Conservation (phyloP, 2,888 invertebrate species). For the Muscina levida region DNA sequence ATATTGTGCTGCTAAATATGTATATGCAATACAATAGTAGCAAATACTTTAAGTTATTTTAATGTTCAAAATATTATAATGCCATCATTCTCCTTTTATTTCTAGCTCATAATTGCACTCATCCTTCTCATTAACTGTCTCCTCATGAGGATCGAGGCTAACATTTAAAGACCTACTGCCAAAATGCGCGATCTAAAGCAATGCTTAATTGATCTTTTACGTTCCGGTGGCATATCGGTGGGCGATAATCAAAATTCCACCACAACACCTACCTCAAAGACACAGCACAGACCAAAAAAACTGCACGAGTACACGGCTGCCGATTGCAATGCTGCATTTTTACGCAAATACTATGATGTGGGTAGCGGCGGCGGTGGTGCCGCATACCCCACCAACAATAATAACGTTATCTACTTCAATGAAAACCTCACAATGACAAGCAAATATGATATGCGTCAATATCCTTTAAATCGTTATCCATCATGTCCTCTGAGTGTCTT, state of each 20-base stretch:
- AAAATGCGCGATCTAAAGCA: conserved; percentile 79
- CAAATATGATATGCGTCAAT: conserved; percentile 75
- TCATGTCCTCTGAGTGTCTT: conserved; percentile 65
- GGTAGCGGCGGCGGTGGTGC: conserved; percentile 62
- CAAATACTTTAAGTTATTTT: no score
- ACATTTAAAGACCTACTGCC: no score
- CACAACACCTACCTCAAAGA: conserved; percentile 61
- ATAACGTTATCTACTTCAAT: conserved; percentile 77
- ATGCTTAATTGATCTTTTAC: conserved; percentile 77
- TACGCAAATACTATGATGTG: conserved; percentile 77
- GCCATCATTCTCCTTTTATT: no score
- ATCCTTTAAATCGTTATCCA: conserved; percentile 71
- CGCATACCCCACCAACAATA: conserved; percentile 43
- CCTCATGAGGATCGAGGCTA: no score
- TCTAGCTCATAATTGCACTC: no score
- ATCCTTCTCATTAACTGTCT: no score
- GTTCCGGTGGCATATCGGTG: conserved; percentile 72
- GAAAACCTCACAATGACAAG: conserved; percentile 80
- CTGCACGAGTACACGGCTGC: conserved; percentile 77
- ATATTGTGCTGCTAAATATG: no score
- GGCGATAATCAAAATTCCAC: conserved; percentile 68
- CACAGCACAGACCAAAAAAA: conserved; percentile 72
- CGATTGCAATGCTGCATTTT: conserved; percentile 75
- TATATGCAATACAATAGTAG: no score
- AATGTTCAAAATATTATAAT: no score